phyloP scores from a whole-genome alignment of 1,140 invertebrate species.

The Platorchestia sp. region DNA sequence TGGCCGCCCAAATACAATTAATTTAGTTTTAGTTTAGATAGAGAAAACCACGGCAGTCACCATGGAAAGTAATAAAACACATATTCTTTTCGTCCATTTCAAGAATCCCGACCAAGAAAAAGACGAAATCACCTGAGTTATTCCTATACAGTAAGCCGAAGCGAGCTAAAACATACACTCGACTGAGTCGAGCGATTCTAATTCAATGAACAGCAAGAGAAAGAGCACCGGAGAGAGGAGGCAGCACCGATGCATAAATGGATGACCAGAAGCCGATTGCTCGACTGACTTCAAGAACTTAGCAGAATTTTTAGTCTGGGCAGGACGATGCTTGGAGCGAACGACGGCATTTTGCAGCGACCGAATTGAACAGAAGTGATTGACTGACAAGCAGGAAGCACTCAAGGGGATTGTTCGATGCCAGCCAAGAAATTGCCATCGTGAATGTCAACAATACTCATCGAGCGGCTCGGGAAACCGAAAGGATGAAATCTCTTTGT shows the following conservation, averaged over 20 bases:
- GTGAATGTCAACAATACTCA: not conserved
- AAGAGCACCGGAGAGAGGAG: not conserved
- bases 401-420: constrained; percentile 16
- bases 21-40: too few species aligned
- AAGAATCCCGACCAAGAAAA: not conserved
- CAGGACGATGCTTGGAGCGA: constrained; percentile 30
- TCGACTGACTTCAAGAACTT: constrained; percentile 38
- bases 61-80: not conserved
- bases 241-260: constrained; percentile 47
- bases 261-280: constrained; percentile 51
- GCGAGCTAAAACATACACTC: not conserved
- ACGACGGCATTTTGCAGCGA: constrained; percentile 8
- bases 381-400: constrained; percentile 41
- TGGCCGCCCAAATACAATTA: too few species aligned
- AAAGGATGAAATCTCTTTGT: not conserved
- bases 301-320: constrained; percentile 43
- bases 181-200: not conserved
- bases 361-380: constrained; percentile 39
- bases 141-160: not conserved
- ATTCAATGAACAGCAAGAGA: not conserved
- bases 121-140: not conserved
- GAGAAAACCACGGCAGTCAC: too few species aligned
- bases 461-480: not conserved
- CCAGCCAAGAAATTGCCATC: constrained; percentile 11
- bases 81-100: not conserved